Base-by-base conservation (phyloP, 2,888 invertebrate species). In the Apodemia duryi region DNA sequence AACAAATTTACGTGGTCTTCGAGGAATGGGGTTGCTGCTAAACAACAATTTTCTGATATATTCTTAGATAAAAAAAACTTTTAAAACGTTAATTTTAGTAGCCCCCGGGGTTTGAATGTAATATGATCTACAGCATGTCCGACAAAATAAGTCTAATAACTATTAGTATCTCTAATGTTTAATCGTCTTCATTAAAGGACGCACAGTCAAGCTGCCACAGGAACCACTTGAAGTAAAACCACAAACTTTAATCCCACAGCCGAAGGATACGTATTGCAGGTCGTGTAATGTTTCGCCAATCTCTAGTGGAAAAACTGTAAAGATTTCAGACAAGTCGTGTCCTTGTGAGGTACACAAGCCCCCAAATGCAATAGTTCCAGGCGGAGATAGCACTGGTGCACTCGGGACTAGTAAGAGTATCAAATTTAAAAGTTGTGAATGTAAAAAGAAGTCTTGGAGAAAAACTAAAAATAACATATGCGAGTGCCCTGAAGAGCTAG, bases 401-500 rank as follows among this genome's bases (percentile, higher is more conserved):
- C 6, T 6, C 13, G 46, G 13, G 46, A 7, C 46, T 46, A 4
- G 46, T 5, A 11, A 29, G 28, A 6, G 29, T 11, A 54, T 32
- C 29, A 28, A 54, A 54, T 32, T 29, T 29, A 32, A 54, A 32
- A 54, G 9, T 28, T 29, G 32, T 51, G 35, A 64, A 13, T 49
- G 13, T 46, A 28, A 28, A 6, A 57, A 9, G 11, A 41, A 28
- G 2, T n/a, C 64, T 51, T 71, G 67, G 54, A 72, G 69, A 64
- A 75, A 70, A 52, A 70, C 69, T 46, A 74, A 72, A 3, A 68
- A 68, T 13, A 43, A 63, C 21, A 66, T 64, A 60, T 78, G 79
- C 46, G 71, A 73, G 66, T 79, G 83, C 65, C 76, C 79, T 10
- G 64, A 68, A 46, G 69, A 63, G 32, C 62, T 71, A 29, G 61